Evolutionary conservation across 2,797 vertebrate species (phyloP).

Genomic region (Notoglanidium macrostoma): DNA sequence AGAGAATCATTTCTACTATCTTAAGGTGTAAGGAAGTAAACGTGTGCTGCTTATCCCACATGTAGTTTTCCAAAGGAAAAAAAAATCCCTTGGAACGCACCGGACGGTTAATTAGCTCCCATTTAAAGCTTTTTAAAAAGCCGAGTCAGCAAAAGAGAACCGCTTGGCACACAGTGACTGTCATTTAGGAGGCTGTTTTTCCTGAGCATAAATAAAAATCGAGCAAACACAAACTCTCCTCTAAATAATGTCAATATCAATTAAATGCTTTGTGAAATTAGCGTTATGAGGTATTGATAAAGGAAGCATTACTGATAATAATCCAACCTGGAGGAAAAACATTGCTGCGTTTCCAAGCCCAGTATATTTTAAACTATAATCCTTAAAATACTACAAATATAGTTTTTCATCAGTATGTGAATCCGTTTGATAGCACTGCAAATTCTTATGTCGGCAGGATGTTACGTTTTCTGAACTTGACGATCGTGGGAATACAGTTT

Average conservation of each 20-base stretch:
- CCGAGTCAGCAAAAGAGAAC: not conserved
- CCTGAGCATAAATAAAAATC: not conserved
- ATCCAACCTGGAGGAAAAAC: not conserved
- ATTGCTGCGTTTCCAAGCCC: not conserved
- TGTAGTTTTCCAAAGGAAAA: not conserved
- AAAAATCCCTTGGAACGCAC: not conserved
- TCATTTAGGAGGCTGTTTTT: conserved; percentile 4
- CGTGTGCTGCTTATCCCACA: not conserved
- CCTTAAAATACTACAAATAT: not conserved
- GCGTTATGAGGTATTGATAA: not conserved
- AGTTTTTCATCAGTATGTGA: not conserved
- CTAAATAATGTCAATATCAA: not conserved
- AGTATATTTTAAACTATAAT: not conserved
- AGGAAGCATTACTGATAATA: conserved; percentile 4
- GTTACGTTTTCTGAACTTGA: not conserved
- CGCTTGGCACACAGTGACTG: not conserved
- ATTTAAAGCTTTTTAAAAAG: not conserved
- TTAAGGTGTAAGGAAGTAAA: not conserved
- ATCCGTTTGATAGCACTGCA: not conserved
- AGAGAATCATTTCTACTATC: not conserved
- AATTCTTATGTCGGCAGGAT: too few relatives aligned
- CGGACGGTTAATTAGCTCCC: not conserved
- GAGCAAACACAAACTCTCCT: not conserved
- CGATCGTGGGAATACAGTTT: not conserved
- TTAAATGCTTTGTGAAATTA: not conserved